phyloP scores from a whole-genome alignment of 2,797 vertebrate genomes.

The Chiloscyllium punctatum region DNA sequence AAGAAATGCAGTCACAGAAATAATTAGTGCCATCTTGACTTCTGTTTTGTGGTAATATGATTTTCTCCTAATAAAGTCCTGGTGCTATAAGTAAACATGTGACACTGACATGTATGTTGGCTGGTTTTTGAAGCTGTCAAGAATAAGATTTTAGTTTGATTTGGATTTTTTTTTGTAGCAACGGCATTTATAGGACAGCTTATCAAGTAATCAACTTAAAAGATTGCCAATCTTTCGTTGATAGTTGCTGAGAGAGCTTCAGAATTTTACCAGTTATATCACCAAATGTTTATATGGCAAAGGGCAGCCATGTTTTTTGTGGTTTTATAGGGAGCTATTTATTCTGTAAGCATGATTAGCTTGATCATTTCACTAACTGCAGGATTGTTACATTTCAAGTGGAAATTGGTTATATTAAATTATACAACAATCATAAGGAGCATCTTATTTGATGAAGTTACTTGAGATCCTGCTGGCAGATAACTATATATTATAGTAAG shows the following conservation, averaged over 20 bases:
- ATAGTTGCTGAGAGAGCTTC: constrained; percentile 3
- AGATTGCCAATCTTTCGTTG: constrained; percentile 23
- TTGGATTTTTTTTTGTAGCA: neutral
- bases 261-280: neutral
- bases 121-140: neutral
- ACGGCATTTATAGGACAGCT: neutral
- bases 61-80: constrained; percentile 36
- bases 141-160: neutral
- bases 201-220: neutral
- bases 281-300: neutral
- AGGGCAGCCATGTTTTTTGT: neutral
- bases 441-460: neutral
- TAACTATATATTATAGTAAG: neutral
- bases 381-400: neutral
- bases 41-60: constrained; percentile 24
- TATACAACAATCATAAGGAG: neutral
- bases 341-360: neutral
- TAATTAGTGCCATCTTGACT: constrained; percentile 29
- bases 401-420: neutral
- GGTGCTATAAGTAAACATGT: constrained; percentile 19
- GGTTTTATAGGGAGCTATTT: neutral
- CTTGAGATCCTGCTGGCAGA: neutral
- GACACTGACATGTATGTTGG: constrained; percentile 34
- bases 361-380: neutral
- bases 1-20: constrained; percentile 29